Evolutionary conservation across 2,113 vertebrate species (phyloP).

Genomic region (Nycticryphes semicollaris): DNA sequence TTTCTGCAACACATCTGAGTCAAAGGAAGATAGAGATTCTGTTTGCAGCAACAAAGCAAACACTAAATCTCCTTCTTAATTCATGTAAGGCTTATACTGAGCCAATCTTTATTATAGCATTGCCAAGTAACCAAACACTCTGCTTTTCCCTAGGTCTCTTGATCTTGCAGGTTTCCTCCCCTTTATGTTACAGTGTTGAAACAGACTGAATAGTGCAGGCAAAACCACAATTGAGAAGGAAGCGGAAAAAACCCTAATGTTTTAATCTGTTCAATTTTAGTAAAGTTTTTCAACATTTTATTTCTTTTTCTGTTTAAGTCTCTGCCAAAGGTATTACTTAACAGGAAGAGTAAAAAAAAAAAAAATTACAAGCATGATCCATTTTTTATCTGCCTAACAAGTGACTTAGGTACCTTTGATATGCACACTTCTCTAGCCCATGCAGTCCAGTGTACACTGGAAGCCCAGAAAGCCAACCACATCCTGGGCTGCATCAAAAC

Average conservation of each 20-base stretch:
- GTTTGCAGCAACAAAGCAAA: not conserved
- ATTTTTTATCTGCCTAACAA: slow-evolving; percentile 22
- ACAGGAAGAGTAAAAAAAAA: not conserved
- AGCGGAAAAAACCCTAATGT: not conserved
- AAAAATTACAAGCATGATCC: not conserved
- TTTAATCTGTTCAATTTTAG: not conserved
- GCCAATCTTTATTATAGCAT: not conserved
- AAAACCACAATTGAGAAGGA: not conserved
- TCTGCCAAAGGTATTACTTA: slow-evolving; percentile 11
- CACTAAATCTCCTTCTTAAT: not conserved
- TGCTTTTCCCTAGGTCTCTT: not conserved
- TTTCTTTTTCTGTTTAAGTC: not conserved
- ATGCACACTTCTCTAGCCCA: not conserved
- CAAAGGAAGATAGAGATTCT: not conserved
- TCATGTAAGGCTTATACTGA: not conserved
- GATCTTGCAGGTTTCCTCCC: not conserved
- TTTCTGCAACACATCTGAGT: not conserved
- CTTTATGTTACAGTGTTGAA: not conserved
- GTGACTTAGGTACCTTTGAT: slow-evolving; percentile 17
- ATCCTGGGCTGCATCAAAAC: too few species aligned
- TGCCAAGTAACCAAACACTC: not conserved
- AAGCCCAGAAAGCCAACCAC: too few species aligned
- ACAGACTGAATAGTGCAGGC: not conserved
- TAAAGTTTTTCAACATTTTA: not conserved
- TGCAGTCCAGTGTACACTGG: not conserved